phyloP scores from a whole-genome alignment of 1,140 invertebrate genomes.

The Lordiphosa mommai region DNA sequence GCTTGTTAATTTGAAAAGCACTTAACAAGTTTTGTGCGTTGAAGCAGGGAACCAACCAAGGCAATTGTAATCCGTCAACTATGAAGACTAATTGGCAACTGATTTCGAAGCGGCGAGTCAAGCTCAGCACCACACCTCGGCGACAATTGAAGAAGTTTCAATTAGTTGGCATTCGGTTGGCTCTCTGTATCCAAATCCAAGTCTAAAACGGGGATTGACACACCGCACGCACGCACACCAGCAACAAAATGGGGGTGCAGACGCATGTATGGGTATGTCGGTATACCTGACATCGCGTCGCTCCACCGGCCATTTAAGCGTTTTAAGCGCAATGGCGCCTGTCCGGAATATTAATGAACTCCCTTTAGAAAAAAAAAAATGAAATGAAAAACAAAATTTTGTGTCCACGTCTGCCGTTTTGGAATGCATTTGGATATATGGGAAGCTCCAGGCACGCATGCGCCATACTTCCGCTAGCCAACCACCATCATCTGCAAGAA shows the following conservation, averaged over 20 bases:
- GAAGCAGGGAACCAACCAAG: conserved; percentile 13
- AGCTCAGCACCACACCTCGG: conserved; percentile 79
- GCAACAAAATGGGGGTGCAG: conserved; percentile 55
- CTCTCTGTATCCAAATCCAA: conserved; percentile 25
- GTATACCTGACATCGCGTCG: conserved; percentile 8
- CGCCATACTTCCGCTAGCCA: conserved; percentile 21
- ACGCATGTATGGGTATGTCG: conserved; percentile 3
- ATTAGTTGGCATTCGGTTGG: conserved; percentile 52
- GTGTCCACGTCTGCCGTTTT: neutral
- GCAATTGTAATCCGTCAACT: conserved; percentile 72
- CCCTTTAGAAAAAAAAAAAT: conserved; percentile 69
- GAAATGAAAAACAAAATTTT: conserved; percentile 63
- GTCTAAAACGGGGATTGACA: conserved; percentile 58
- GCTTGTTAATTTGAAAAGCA: conserved; percentile 60
- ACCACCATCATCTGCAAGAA: conserved; percentile 4
- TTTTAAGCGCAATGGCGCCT: conserved; percentile 64
- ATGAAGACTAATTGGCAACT: conserved; percentile 79
- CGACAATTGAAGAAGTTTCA: conserved; percentile 74
- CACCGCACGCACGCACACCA: conserved; percentile 2
- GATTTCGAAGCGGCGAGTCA: conserved; percentile 60
- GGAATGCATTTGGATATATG: conserved; percentile 30
- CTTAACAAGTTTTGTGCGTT: conserved; percentile 47
- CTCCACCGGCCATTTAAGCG: conserved; percentile 37
- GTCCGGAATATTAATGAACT: conserved; percentile 72
- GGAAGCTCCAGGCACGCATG: conserved; percentile 16